Conservation (phyloP, 1,140 invertebrate genomes). For the Papilio glaucus region DNA sequence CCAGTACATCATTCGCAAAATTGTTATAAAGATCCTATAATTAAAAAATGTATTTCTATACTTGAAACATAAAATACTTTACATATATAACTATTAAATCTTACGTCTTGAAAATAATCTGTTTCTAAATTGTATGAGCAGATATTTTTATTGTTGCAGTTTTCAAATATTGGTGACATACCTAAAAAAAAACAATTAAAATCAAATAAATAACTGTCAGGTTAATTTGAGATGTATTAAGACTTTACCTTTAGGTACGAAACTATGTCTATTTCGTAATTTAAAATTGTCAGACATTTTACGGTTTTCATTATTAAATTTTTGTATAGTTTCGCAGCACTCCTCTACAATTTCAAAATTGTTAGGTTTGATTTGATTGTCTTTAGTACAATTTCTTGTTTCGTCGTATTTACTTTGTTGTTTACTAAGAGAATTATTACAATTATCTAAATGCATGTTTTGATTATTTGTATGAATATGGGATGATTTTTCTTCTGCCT, state of each 20-base stretch:
- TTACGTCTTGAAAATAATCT: conserved; percentile 67
- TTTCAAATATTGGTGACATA: conserved; percentile 66
- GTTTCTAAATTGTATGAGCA: conserved; percentile 49
- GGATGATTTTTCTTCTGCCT: neutral
- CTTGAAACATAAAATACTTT: conserved; percentile 17
- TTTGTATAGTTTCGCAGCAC: neutral
- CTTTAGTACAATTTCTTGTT: neutral
- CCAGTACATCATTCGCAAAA: conserved; percentile 58
- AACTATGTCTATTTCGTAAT: conserved; percentile 56
- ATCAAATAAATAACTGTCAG: neutral
- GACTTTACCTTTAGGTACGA: conserved; percentile 68
- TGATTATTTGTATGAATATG: neutral
- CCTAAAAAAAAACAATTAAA: conserved; percentile 51
- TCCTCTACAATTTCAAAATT: neutral
- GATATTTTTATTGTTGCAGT: conserved; percentile 47
- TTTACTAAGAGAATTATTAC: neutral
- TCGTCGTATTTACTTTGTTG: neutral
- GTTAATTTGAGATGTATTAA: neutral
- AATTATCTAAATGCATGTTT: conserved; percentile 4
- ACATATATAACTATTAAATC: conserved; percentile 36
- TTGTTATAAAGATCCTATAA: conserved; percentile 62
- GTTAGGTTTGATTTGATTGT: neutral
- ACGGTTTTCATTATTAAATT: neutral
- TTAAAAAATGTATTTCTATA: conserved; percentile 23
- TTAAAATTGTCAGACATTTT: conserved; percentile 47